These are phyloP conservation scores for Pomatostomus ruficeps DNA, from an alignment of 2,113 vertebrate genomes.

Conservation along the genomic window DNA sequence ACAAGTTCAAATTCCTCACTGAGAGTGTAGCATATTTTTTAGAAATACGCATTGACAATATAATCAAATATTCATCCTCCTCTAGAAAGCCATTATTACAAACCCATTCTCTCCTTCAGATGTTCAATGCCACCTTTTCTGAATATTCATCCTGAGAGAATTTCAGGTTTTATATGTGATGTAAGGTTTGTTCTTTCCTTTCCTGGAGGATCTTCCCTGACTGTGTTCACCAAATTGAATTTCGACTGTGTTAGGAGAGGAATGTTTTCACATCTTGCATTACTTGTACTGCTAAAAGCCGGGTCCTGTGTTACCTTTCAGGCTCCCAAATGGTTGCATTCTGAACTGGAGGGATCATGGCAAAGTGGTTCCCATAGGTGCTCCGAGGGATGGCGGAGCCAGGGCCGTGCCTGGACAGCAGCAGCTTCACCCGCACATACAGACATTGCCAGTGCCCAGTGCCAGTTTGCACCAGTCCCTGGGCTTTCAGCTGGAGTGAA, in stretches of 20 bases:
- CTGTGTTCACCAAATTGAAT: not conserved
- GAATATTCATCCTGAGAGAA: not conserved
- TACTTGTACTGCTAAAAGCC: not conserved
- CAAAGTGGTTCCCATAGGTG: not conserved
- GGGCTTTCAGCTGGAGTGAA: not conserved
- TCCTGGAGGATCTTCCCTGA: not conserved
- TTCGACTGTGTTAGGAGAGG: not conserved
- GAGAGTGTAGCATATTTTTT: not conserved
- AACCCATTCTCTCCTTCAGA: not conserved
- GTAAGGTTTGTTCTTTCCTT: not conserved
- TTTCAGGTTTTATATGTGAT: not conserved
- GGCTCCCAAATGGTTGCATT: not conserved
- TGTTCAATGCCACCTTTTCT: not conserved
- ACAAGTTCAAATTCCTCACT: not conserved
- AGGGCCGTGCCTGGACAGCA: not conserved
- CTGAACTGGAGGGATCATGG: not conserved
- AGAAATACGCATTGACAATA: not conserved
- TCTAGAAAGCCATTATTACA: not conserved
- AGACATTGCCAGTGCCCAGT: not conserved
- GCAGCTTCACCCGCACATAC: rapidly evolving
- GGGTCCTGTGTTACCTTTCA: not conserved
- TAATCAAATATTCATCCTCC: not conserved
- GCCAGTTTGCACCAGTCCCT: not conserved
- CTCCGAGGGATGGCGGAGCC: not conserved
- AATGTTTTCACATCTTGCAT: not conserved